Evolutionary conservation across 1,140 invertebrate genomes (phyloP).

Genomic region (Drosophila varians): DNA sequence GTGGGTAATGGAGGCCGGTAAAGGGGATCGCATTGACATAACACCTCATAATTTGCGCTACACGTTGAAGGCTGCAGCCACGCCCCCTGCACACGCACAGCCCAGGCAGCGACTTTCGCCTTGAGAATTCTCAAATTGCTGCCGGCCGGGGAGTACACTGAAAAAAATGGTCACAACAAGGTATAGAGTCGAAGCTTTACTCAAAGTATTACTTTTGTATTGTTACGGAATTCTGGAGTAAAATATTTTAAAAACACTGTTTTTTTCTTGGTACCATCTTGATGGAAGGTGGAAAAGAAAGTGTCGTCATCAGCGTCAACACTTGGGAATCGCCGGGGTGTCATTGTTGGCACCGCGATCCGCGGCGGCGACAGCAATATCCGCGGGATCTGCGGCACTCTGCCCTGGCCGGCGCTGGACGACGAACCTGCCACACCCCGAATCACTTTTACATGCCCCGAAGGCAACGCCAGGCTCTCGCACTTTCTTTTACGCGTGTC

Average conservation of each 20-base stretch:
- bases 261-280: neutral
- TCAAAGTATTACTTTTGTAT: too few relatives aligned
- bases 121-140: constrained; percentile 79
- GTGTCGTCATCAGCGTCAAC: constrained; percentile 66
- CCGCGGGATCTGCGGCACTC: constrained; percentile 32
- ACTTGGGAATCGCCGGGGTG: constrained; percentile 45
- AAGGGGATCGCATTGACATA: constrained; percentile 68
- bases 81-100: constrained; percentile 67
- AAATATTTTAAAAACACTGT: neutral
- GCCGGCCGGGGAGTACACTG: constrained; percentile 1
- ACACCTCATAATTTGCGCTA: constrained; percentile 79
- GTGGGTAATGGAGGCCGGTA: too few relatives aligned
- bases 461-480: constrained; percentile 49
- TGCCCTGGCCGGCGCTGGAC: constrained; percentile 26
- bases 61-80: constrained; percentile 63
- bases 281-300: constrained; percentile 63
- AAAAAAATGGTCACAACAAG: constrained; percentile 3
- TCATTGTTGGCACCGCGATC: constrained; percentile 53
- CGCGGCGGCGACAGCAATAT: constrained; percentile 6
- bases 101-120: constrained; percentile 63
- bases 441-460: constrained; percentile 67
- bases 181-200: too few relatives aligned
- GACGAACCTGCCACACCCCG: constrained; percentile 47
- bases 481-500: constrained; percentile 80
- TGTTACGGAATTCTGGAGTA: too few relatives aligned